A percentile compares a stretch with the other conserved stretches of the same genome.
Conservation (phyloP, 2,797 vertebrate genomes). For the Bradypus variegatus region DNA sequence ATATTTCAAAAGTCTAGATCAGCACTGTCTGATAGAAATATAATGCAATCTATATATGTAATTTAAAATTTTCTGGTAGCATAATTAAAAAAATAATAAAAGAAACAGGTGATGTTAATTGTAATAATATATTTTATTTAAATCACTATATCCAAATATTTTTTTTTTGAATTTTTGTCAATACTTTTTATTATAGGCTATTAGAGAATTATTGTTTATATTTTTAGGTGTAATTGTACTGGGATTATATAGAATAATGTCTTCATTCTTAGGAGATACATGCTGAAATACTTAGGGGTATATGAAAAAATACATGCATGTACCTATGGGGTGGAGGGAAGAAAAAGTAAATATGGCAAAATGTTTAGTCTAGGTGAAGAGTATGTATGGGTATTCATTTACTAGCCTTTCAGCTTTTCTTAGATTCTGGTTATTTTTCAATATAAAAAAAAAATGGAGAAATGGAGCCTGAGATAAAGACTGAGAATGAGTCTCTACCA, state of each 20-base stretch:
- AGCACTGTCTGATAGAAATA: background rate
- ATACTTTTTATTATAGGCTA: background rate
- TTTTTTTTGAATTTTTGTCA: background rate
- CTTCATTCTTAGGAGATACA: background rate
- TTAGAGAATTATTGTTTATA: background rate
- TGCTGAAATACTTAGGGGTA: background rate
- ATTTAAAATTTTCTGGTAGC: slow-evolving; percentile 9
- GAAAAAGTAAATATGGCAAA: too few species aligned
- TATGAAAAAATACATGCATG: background rate
- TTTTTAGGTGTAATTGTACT: background rate
- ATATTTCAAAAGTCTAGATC: background rate
- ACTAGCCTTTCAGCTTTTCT: background rate
- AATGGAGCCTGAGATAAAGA: background rate
- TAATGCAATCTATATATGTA: background rate
- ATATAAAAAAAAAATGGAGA: background rate
- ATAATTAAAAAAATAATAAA: background rate
- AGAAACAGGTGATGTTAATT: slow-evolving; percentile 25
- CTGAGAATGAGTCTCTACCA: background rate
- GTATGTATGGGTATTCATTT: background rate
- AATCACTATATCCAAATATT: background rate
- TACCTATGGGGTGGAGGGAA: background rate
- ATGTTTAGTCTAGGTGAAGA: background rate
- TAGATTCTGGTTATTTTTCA: background rate
- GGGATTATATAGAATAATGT: background rate
- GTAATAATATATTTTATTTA: background rate